Percentiles rank a stretch among this genome's conserved stretches.
Conservation (phyloP, 2,888 invertebrate genomes). For the Acrobasis suavella region DNA sequence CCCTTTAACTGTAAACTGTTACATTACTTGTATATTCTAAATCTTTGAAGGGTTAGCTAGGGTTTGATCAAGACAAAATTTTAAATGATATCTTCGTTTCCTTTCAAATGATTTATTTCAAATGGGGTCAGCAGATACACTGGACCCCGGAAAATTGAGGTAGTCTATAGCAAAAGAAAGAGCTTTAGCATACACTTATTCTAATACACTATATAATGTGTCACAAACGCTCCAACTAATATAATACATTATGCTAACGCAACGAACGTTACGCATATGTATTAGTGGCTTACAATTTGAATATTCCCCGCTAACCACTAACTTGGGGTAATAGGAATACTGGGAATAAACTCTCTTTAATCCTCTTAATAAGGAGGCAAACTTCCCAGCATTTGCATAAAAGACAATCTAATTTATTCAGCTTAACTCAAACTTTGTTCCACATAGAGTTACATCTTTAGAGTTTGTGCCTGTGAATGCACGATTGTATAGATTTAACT, state of each 20-base stretch:
- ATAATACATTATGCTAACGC: not conserved
- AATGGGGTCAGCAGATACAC: no score
- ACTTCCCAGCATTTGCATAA: conserved; percentile 11
- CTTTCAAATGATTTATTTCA: no score
- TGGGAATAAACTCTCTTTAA: conserved; percentile 19
- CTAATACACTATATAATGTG: no score
- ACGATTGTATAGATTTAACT: conserved; percentile 3
- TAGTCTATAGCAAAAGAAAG: no score
- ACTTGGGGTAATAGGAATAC: conserved; percentile 2
- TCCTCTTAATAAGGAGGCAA: conserved; percentile 18
- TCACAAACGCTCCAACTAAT: no score
- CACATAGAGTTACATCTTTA: conserved; percentile 11
- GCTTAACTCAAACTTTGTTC: conserved; percentile 10
- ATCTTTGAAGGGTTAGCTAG: no score
- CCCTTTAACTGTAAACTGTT: no score
- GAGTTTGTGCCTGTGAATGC: not conserved
- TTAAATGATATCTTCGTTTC: no score
- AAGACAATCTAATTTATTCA: conserved; percentile 15
- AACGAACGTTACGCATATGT: not conserved
- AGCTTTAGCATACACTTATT: no score
- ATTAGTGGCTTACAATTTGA: conserved; percentile 3
- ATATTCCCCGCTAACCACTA: conserved; percentile 9
- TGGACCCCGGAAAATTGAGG: no score
- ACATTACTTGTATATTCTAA: no score
- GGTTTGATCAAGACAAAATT: no score